Conservation (phyloP, 2,888 invertebrate genomes). For the Hyles lineata region DNA sequence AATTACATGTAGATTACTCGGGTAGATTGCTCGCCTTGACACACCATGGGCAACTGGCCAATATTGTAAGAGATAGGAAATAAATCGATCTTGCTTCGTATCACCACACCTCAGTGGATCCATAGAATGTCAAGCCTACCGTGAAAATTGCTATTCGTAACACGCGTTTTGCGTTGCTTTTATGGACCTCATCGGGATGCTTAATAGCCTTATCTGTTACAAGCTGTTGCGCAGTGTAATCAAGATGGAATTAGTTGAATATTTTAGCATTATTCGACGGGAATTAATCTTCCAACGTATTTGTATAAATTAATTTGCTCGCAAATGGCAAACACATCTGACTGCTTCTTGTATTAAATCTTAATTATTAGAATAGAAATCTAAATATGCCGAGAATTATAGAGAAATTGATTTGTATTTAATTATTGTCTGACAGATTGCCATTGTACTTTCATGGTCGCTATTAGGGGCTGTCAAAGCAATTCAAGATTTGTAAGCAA, state of each 20-base stretch:
- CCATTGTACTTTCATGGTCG: no score
- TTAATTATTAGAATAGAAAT: no score
- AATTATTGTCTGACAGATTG: no score
- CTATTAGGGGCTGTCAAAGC: background rate
- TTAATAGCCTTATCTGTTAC: slow-evolving; percentile 38
- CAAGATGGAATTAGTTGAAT: background rate
- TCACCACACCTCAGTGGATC: slow-evolving; percentile 3
- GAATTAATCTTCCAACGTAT: background rate
- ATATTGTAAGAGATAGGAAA: slow-evolving; percentile 16
- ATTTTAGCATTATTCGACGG: background rate
- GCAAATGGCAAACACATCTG: background rate
- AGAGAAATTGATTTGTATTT: no score
- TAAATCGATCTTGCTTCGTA: slow-evolving; percentile 22
- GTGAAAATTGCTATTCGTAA: slow-evolving; percentile 40
- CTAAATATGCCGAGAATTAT: no score
- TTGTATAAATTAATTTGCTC: background rate
- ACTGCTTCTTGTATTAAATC: no score
- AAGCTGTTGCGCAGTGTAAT: slow-evolving; percentile 36
- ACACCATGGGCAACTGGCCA: slow-evolving; percentile 28
- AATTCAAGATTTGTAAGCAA: background rate
- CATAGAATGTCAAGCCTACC: slow-evolving; percentile 29
- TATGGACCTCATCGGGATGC: slow-evolving; percentile 36
- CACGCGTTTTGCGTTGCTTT: slow-evolving; percentile 37
- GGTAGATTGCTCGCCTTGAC: slow-evolving; percentile 4
- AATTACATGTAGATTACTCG: slow-evolving; percentile 15